Evolutionary conservation across 2,797 vertebrate genomes (phyloP), one percentile per base, ranked within the genome.

Genomic region (Lutjanus argentimaculatus): DNA sequence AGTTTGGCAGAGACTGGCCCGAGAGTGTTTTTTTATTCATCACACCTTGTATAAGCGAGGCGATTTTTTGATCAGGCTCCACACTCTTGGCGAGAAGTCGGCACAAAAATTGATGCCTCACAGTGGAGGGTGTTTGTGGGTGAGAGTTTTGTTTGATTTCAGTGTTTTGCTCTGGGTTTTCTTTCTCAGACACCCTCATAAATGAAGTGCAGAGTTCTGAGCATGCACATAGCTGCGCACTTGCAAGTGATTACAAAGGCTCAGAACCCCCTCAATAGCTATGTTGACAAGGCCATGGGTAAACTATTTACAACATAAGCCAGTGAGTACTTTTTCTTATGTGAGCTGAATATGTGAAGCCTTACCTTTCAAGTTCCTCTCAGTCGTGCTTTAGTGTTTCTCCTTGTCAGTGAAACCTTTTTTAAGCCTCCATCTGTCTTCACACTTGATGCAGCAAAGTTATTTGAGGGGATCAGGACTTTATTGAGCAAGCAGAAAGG

Each of bases 161-260:
- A 48, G 42, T 0, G 19, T 77, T 77, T 71, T 75, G 15, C 17
- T n/a, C 13, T 25, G n/a, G n/a, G 25, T 13, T 42, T n/a, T 69
- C 8, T 21, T 61, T 36, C 40, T 59, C 58, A 40, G 14, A 17
- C 56, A 62, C 12, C 14, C 49, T 67, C 43, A 48, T 30, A 52
- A 63, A 56, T 55, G 0, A 48, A 30, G 7, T 10, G 2, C 11
- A 12, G 17, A 3, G 42, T 25, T 51, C 11, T 25, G 19, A 65
- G 8, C 70, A 61, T 58, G 22, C 21, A 70, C 19, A 45, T 22
- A 55, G 70, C 8, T 12, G 30, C 66, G 70, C 55, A 82, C 17
- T 69, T 73, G 63, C n/a, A 74, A 69, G 45, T 21, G 59, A 80
- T 80, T 80, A 66, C 30, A 65, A 30, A 36, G 6, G n/a, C 48